Percentiles rank a stretch among this genome's conserved stretches.
These are phyloP conservation scores for Lasius fuliginosus DNA, from an alignment of 2,888 invertebrate genomes.

Conservation along the genomic window DNA sequence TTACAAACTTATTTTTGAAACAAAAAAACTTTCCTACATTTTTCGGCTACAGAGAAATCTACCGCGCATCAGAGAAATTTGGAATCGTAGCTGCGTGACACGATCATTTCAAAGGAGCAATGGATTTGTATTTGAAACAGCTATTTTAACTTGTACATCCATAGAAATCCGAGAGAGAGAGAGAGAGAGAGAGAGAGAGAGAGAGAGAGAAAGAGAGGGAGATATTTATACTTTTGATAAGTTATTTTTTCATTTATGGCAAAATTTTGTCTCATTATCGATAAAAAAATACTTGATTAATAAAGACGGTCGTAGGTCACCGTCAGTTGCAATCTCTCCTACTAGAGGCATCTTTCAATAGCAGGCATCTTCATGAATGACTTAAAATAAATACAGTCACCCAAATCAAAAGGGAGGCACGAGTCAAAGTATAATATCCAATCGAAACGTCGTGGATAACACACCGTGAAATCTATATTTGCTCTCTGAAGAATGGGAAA, in stretches of 20 bases:
- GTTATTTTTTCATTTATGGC: background rate
- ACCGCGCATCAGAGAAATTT: background rate
- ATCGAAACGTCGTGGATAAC: slow-evolving; percentile 57
- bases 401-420: slow-evolving; percentile 11
- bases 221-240: slow-evolving; percentile 24
- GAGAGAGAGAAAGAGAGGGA: background rate
- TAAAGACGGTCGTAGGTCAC: slow-evolving; percentile 50
- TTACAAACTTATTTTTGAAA: slow-evolving; percentile 36
- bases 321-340: slow-evolving; percentile 46
- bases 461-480: slow-evolving; percentile 63
- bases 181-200: background rate
- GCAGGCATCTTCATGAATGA: slow-evolving; percentile 27
- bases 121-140: background rate
- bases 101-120: background rate
- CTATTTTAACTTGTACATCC: slow-evolving; percentile 17
- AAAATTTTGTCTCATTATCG: background rate
- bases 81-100: background rate
- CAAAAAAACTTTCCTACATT: slow-evolving; percentile 15
- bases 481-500: slow-evolving; percentile 29
- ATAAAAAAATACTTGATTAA: background rate
- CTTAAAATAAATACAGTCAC: slow-evolving; percentile 38
- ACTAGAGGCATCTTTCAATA: slow-evolving; percentile 40
- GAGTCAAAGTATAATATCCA: slow-evolving; percentile 40
- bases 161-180: slow-evolving; percentile 1
- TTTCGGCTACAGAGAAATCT: background rate